Evolutionary conservation across 2,797 vertebrate genomes (phyloP), one percentile per base, ranked within the genome.

Genomic region (Poeciliopsis paucimaculata): DNA sequence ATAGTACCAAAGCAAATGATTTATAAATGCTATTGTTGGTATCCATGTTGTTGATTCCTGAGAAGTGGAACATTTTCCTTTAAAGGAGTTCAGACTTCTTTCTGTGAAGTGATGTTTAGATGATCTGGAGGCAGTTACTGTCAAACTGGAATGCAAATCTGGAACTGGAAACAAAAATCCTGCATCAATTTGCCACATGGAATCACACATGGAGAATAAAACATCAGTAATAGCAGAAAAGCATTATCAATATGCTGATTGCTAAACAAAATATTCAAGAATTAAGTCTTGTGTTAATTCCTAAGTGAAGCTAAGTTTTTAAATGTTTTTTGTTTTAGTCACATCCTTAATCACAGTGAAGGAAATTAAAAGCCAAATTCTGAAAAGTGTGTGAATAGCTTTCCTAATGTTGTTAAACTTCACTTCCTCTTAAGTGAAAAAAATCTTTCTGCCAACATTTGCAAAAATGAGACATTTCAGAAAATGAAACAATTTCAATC

Each of bases 71-170:
- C 57, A 26, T 73, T 78, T 79, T 84, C 76, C 75, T 87, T 82
- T 77, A 81, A 87, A 80, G 77, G 78, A 77, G 62, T 12, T 15
- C 15, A 49, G 66, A 81, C 77, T 75, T 79, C n/a, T 79, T 74
- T 77, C 76, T 77, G 36, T 28, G 31, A 28, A 10, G 23, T 76
- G 49, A 80, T 88, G 77, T 83, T 84, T 77, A 77, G 82, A 80
- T 36, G 57, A 49, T 83, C 83, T 83, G 70, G 85, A 28, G 83
- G 46, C 73, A 0, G 45, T 79, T 77, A 76, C 68, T 47, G 73
- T 76, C 83, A 83, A 84, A 87, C 72, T 82, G 86, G 83, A 87
- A 88, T 77, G 77, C 49, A 78, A 76, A 53, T 80, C 68, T 66
- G 43, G 47, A 66, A 75, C 81, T 87, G 73, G 41, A 85, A 88